These are phyloP conservation scores for Stegastes partitus DNA, from an alignment of 2,113 vertebrate species.

Conservation along the genomic window DNA sequence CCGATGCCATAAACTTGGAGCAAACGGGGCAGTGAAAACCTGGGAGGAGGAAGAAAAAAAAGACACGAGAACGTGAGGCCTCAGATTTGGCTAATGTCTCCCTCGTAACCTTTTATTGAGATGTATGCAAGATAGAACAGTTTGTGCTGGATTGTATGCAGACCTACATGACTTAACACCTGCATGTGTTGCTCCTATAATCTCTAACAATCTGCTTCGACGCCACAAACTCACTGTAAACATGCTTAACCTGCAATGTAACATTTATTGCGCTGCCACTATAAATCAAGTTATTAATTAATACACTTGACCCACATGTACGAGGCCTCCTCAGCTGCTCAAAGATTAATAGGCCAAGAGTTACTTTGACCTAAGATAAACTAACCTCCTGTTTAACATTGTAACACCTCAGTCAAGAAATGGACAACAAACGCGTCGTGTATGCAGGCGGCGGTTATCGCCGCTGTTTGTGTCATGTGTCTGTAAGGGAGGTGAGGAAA, in stretches of 20 bases:
- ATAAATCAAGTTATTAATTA: slow-evolving; percentile 16
- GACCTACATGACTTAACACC: not conserved
- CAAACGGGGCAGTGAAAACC: slow-evolving; percentile 98
- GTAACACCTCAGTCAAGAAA: not conserved
- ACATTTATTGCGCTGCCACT: not conserved
- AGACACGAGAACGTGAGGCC: slow-evolving; percentile 41
- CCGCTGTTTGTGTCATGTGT: slow-evolving; percentile 13
- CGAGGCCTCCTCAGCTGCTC: slow-evolving; percentile 27
- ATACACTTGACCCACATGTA: slow-evolving; percentile 22
- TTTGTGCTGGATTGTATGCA: slow-evolving; percentile 2
- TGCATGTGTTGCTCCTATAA: slow-evolving; percentile 4
- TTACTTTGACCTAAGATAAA: slow-evolving; percentile 37
- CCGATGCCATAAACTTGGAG: slow-evolving; percentile 94
- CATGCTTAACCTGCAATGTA: not conserved
- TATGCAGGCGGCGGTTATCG: not conserved
- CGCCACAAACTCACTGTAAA: not conserved
- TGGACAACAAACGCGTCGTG: not conserved
- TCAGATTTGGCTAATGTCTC: not conserved
- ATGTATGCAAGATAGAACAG: slow-evolving; percentile 41
- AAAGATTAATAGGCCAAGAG: slow-evolving; percentile 55
- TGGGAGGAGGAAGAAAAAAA: slow-evolving; percentile 65
- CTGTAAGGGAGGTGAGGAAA: slow-evolving; percentile 5
- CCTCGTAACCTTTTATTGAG: slow-evolving; percentile 27
- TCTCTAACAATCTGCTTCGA: slow-evolving; percentile 23
- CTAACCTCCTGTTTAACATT: slow-evolving; percentile 11